A percentile compares a stretch with the other conserved stretches of the same genome.
phyloP scores from a whole-genome alignment of 2,113 vertebrate species.

The Sakesphorus luctuosus region DNA sequence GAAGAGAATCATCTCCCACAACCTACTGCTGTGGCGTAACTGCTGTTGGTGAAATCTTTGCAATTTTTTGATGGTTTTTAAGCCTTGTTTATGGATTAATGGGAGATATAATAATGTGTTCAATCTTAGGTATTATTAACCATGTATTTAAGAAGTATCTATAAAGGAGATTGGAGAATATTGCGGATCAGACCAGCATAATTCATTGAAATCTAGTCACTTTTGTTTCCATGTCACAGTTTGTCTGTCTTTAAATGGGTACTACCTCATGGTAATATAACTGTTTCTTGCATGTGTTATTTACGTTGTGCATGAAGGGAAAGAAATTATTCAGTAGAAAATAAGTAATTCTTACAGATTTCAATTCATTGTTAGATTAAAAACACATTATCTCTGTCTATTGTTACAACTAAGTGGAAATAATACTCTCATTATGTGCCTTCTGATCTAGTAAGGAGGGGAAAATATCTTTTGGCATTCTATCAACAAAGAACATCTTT shows the following conservation, averaged over 20 bases:
- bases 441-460: not conserved
- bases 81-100: not conserved
- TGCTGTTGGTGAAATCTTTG: not conserved
- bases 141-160: not conserved
- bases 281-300: not conserved
- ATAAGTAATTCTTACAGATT: not conserved
- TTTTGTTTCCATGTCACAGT: not conserved
- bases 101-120: not conserved
- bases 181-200: not conserved
- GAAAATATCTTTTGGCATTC: not conserved
- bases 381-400: not conserved
- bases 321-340: not conserved
- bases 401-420: not conserved
- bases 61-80: not conserved
- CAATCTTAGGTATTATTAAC: not conserved
- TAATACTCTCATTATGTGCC: not conserved
- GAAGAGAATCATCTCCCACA: accelerated
- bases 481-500: not conserved
- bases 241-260: not conserved
- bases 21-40: not conserved
- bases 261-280: not conserved
- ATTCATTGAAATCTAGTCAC: not conserved
- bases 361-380: not conserved
- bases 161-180: not conserved
- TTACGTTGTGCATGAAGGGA: not conserved